A percentile compares a stretch with the other conserved stretches of the same genome.
These are phyloP conservation scores for Chrysolina americana DNA, from an alignment of 2,888 invertebrate species.

Conservation along the genomic window DNA sequence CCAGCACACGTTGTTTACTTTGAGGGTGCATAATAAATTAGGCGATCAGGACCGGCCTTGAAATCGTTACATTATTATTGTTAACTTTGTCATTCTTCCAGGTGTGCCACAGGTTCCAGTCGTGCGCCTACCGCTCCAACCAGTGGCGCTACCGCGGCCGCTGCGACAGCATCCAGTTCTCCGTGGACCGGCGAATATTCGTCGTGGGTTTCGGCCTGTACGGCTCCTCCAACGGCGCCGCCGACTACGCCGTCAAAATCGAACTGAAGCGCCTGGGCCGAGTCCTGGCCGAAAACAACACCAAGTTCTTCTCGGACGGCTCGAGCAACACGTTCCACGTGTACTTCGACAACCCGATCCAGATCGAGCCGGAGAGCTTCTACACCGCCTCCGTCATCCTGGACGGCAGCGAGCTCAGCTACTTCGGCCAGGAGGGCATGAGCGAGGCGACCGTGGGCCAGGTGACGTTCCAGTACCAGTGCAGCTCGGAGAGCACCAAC, in stretches of 20 bases:
- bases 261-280: constrained; percentile 92
- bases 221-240: constrained; percentile 96
- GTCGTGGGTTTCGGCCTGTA: constrained; percentile 96
- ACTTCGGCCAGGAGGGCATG: constrained; percentile 97
- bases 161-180: constrained; percentile 97
- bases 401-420: constrained; percentile 94
- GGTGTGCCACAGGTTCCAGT: constrained; percentile 96
- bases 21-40: too few relatives aligned
- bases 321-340: constrained; percentile 96
- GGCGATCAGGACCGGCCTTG: too few relatives aligned
- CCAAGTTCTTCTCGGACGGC: constrained; percentile 96
- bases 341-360: constrained; percentile 79
- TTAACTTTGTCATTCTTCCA: constrained; percentile 63
- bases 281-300: constrained; percentile 91
- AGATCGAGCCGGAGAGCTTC: constrained; percentile 93
- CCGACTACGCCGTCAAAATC: constrained; percentile 95
- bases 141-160: constrained; percentile 98
- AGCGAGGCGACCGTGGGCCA: constrained; percentile 94
- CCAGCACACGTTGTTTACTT: too few relatives aligned
- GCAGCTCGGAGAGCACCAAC: constrained; percentile 97
- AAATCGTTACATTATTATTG: too few relatives aligned
- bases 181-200: constrained; percentile 95
- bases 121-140: constrained; percentile 95
- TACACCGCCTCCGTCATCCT: constrained; percentile 97
- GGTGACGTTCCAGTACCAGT: constrained; percentile 97